A percentile compares a stretch with the other conserved stretches of the same genome.
Evolutionary conservation across 2,113 vertebrate species (phyloP).

Genomic region (Uropsilus gracilis): DNA sequence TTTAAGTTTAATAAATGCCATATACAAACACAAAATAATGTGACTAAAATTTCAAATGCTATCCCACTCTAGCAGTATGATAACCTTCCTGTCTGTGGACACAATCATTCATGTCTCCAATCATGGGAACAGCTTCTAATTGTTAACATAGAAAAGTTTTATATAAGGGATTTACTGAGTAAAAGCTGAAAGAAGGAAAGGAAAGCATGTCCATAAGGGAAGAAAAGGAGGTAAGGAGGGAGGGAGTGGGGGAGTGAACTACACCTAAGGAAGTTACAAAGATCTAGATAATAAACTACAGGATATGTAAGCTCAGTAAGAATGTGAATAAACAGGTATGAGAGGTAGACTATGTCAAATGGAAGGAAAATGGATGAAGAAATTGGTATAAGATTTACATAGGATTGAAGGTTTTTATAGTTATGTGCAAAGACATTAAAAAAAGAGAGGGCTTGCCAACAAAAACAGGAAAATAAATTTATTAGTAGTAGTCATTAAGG

Average conservation of each 20-base stretch:
- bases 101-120: not conserved
- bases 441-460: not conserved
- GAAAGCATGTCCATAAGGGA: too few relatives aligned
- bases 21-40: not conserved
- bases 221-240: not conserved
- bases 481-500: not conserved
- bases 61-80: not conserved
- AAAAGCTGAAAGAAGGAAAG: slow-evolving; percentile 2
- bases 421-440: not conserved
- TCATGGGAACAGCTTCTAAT: not conserved
- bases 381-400: not conserved
- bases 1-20: slow-evolving; percentile 27
- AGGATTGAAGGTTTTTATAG: slow-evolving; percentile 9
- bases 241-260: not conserved
- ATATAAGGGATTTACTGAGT: not conserved
- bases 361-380: not conserved
- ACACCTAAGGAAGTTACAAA: not conserved
- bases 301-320: not conserved
- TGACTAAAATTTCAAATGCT: slow-evolving; percentile 22
- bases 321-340: not conserved
- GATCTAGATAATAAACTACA: not conserved
- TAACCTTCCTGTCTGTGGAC: not conserved
- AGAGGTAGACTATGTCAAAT: not conserved
- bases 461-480: not conserved
- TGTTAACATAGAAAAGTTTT: not conserved